Conservation (phyloP, 2,888 invertebrate species). For the Acrobasis repandana region DNA sequence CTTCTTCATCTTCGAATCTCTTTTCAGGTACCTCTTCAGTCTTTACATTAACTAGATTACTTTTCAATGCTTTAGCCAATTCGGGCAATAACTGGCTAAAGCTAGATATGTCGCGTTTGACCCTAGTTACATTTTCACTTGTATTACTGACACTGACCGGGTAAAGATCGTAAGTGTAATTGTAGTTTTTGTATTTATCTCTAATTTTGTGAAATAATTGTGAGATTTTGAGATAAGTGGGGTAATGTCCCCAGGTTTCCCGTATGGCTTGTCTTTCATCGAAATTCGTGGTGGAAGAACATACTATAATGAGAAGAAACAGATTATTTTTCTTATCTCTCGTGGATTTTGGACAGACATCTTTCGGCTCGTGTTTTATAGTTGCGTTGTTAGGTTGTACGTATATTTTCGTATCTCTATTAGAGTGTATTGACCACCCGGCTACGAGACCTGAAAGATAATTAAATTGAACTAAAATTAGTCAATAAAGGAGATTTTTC, state of each 20-base stretch:
- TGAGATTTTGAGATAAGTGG: conserved; percentile 55
- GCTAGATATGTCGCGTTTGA: conserved; percentile 56
- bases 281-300: conserved; percentile 87
- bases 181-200: conserved; percentile 64
- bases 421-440: conserved; percentile 90
- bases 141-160: conserved; percentile 33
- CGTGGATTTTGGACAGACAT: conserved; percentile 71
- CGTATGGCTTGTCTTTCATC: conserved; percentile 86
- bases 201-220: conserved; percentile 52
- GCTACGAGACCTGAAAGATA: conserved; percentile 73
- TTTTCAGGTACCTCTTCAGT: conserved; percentile 55
- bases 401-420: conserved; percentile 87
- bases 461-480: conserved; percentile 2
- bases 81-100: conserved; percentile 61
- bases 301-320: conserved; percentile 88
- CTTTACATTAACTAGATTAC: conserved; percentile 47
- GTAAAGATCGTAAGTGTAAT: conserved; percentile 63
- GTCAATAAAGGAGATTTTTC: too few relatives aligned
- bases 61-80: conserved; percentile 61
- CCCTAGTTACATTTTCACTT: conserved; percentile 43
- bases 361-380: conserved; percentile 83
- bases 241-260: conserved; percentile 86
- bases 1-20: conserved; percentile 59
- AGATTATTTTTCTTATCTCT: conserved; percentile 57
- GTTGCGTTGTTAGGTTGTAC: conserved; percentile 88